Evolutionary conservation across 2,888 invertebrate species (phyloP), one percentile per base, ranked within the genome.

Genomic region (Latrodectus hesperus): DNA sequence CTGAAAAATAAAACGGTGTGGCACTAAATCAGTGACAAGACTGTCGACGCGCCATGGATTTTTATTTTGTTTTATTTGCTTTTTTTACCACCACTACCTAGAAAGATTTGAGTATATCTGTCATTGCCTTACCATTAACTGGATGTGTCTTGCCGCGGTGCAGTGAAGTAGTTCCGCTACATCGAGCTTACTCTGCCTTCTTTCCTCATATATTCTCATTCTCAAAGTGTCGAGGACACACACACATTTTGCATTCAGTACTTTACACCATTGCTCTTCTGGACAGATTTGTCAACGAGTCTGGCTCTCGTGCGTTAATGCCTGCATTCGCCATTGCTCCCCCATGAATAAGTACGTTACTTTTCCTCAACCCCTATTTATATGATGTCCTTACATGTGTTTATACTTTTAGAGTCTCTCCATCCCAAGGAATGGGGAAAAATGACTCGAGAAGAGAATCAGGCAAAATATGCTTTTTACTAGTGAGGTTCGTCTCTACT

Each of bases 171-270:
- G 78, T 73, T 78, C 70, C 73, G 78, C 78, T 67, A 78, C 78
- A 67, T 17, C 71, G 73, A 78, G 78, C 65, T 84, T 49, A 26
- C 79, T 52, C 70, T 74, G 17, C 79, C 68, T 74, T 85, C 75
- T 68, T 51, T 70, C n/a, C 85, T 68, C 79, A 85, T 85, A 85
- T 79, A 85, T 85, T 75, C 74, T 85, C 85, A 85, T 85, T 85
- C 85, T 79, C 85, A 68, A 38, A 53, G 77, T 73, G 84, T 84
- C 78, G 78, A 67, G 85, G 64, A 38, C 38, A 38, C 38, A 38
- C 38, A 38, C 38, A 79, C 79, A 85, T 85, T 85, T 85, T 85
- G 75, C 85, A 85, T 85, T 82, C 60, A 60, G 75, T 53, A 49
- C 81, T 52, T 81, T 84, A 84, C 78, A 84, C 78, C 84, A 84